A percentile compares a stretch with the other conserved stretches of the same genome.
These are phyloP conservation scores for Aratinga solstitialis DNA, from an alignment of 2,797 vertebrate species.

Conservation along the genomic window DNA sequence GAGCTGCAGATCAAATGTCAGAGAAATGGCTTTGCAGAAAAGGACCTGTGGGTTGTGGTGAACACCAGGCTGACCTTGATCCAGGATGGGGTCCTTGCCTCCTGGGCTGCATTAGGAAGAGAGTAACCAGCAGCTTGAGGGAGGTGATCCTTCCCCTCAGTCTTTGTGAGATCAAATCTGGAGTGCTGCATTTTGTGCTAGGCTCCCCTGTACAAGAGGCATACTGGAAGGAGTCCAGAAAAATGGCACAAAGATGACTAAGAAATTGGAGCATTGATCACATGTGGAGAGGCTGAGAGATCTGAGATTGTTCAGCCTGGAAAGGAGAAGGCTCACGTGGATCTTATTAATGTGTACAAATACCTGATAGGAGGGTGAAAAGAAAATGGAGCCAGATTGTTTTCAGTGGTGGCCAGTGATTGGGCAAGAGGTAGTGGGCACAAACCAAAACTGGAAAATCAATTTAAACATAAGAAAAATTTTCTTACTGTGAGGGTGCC, in stretches of 20 bases:
- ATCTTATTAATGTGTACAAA: not conserved
- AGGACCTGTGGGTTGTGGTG: accelerated
- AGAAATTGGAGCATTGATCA: not conserved
- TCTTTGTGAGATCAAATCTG: not conserved
- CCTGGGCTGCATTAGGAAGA: not conserved
- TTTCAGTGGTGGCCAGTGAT: not conserved
- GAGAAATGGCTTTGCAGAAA: not conserved
- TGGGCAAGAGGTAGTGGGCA: not conserved
- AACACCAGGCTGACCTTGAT: not conserved
- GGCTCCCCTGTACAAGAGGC: not conserved
- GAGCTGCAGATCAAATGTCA: not conserved
- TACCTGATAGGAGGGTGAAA: not conserved
- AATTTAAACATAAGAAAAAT: not conserved
- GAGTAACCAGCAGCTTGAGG: not conserved
- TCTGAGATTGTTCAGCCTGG: not conserved
- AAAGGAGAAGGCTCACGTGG: not conserved
- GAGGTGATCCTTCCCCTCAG: not conserved
- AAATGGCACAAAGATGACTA: not conserved
- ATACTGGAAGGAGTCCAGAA: not conserved
- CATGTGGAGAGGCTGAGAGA: not conserved
- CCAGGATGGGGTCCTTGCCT: not conserved
- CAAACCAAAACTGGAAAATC: not conserved
- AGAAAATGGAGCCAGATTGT: not conserved
- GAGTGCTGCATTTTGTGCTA: not conserved
- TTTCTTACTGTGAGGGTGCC: not conserved